phyloP scores from a whole-genome alignment of 2,888 invertebrate species.

The Eurytoma adleriae region DNA sequence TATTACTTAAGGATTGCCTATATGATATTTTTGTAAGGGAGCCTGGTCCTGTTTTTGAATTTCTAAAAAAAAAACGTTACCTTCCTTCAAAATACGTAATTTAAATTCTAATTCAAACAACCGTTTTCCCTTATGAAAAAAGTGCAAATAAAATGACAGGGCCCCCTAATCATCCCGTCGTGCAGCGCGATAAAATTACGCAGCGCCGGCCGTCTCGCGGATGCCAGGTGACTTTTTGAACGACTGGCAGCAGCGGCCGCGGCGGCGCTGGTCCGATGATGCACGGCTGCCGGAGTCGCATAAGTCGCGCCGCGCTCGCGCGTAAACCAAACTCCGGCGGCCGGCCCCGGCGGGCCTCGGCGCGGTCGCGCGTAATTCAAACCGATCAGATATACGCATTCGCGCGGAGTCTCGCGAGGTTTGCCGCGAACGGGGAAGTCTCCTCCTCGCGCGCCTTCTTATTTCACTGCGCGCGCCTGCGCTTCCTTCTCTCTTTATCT shows the following conservation, averaged over 20 bases:
- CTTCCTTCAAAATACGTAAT: background rate
- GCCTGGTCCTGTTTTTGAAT: no score
- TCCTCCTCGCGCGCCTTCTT: no score
- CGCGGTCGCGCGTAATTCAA: constrained; percentile 36
- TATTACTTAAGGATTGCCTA: no score
- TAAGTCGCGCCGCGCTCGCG: constrained; percentile 34
- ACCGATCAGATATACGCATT: constrained; percentile 35
- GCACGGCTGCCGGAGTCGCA: constrained; percentile 31
- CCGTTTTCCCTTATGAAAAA: no score
- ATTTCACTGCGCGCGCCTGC: no score
- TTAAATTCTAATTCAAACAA: background rate
- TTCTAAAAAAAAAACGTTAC: no score
- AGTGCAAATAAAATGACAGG: no score
- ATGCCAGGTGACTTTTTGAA: constrained; percentile 10
- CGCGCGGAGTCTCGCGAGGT: background rate
- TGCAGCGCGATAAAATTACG: background rate
- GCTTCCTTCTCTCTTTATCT: no score
- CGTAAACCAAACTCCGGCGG: constrained; percentile 28
- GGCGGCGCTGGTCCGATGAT: constrained; percentile 33
- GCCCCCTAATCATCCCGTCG: background rate
- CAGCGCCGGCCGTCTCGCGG: background rate
- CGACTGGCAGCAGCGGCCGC: background rate
- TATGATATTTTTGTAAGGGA: no score
- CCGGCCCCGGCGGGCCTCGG: background rate
- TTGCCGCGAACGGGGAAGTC: background rate